phyloP scores from a whole-genome alignment of 2,797 vertebrate species.

The Phrynocephalus vlangalii region DNA sequence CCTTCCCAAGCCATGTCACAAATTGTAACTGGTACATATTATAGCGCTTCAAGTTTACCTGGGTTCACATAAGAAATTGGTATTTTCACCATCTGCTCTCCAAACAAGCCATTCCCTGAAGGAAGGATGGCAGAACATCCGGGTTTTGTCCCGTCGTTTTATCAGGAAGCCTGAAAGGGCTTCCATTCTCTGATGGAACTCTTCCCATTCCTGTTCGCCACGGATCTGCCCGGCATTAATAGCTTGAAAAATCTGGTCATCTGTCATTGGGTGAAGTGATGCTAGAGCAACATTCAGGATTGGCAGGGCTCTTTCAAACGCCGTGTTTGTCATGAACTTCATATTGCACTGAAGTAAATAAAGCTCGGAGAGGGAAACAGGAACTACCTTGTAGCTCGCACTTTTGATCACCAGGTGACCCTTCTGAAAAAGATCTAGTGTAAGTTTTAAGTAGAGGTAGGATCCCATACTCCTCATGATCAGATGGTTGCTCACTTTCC shows the following conservation, averaged over 20 bases:
- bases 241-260: conserved; percentile 96
- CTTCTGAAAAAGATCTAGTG: conserved; percentile 94
- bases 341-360: conserved; percentile 98
- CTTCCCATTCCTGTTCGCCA: conserved; percentile 92
- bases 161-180: conserved; percentile 92
- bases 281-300: conserved; percentile 93
- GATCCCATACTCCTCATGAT: conserved; percentile 94
- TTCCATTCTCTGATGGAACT: conserved; percentile 96
- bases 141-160: conserved; percentile 93
- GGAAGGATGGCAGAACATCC: conserved; percentile 99
- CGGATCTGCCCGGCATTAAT: conserved; percentile 87
- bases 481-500: conserved; percentile 94
- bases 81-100: conserved; percentile 94
- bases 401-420: conserved; percentile 98
- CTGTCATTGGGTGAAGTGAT: conserved; percentile 96
- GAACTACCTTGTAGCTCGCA: conserved; percentile 97
- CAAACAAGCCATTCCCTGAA: conserved; percentile 98
- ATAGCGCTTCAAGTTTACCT: conserved; percentile 79
- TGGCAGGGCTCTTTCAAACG: conserved; percentile 92
- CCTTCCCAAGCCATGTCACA: not conserved
- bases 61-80: conserved; percentile 95
- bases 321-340: conserved; percentile 94
- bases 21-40: not conserved
- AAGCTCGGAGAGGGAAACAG: conserved; percentile 94
- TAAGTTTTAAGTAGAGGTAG: conserved; percentile 96